Evolutionary conservation across 2,888 invertebrate genomes (phyloP), one percentile per base, ranked within the genome.

Genomic region (Dicranocentrus wangi): DNA sequence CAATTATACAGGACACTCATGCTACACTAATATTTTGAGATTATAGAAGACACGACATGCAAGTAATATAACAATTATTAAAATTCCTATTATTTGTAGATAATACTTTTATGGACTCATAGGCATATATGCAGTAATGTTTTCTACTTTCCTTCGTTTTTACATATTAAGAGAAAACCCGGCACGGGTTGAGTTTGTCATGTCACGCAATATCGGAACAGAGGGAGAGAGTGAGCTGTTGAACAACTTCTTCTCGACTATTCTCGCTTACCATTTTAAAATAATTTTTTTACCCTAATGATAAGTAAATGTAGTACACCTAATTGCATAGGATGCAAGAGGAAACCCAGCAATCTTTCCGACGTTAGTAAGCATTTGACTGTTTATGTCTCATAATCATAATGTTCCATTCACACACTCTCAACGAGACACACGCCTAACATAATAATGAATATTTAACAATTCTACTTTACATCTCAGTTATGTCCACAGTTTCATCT

Each of bases 121-220:
- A 55, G 32, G 15, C 1, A 7, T 17, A 19, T 39, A 63, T 55
- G 15, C 51, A 2, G 51, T 51, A 23, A 21, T 2, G 5, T 17
- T 47, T 3, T 47, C 8, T 47, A 32, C 47, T 47, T 39, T 8
- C 39, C 39, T 39, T 7, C 39, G 47, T 47, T 47, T 10, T 2
- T 47, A 47, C n/a, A 21, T 8, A 25, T 27, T 28, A 25, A 27
- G 5, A 27, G 28, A 25, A 7, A 55, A n/a, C n/a, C 17, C 47
- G 3, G 55, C 21, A 15, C 7, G 25, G 70, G 43, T 21, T 71
- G 70, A 39, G 70, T 39, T 71, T 71, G 60, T 71, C 70, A 71
- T 71, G 70, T 71, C 42, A 71, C 58, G 70, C 58, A 71, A 55
- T 55, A 66, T 32, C 1, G 27, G n/a, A n/a, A n/a, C n/a, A n/a